These are phyloP conservation scores for Mimumesa dahlbomi DNA, from an alignment of 2,888 invertebrate species.

Conservation along the genomic window DNA sequence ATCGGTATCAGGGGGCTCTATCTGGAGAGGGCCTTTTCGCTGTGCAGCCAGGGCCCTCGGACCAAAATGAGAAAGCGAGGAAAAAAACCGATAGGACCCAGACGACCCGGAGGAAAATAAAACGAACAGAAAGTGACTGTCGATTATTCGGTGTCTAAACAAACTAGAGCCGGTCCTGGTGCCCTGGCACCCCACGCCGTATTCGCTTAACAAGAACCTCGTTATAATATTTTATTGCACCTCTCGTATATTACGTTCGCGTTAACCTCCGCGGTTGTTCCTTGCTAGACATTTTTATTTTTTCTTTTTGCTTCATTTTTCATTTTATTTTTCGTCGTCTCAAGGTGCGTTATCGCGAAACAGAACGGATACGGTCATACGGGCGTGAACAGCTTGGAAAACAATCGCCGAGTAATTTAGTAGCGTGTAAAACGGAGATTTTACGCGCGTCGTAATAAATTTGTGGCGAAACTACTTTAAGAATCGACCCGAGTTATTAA, in stretches of 20 bases:
- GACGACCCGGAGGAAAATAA: conserved; percentile 47
- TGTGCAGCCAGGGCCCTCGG: conserved; percentile 35
- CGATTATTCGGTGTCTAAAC: conserved; percentile 80
- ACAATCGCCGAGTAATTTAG: conserved; percentile 6
- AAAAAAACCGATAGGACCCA: conserved; percentile 41
- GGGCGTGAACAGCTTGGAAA: conserved; percentile 6
- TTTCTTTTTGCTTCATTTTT: too few species aligned
- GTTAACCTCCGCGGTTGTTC: conserved; percentile 4
- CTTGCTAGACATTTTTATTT: not conserved
- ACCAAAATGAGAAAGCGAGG: conserved; percentile 42
- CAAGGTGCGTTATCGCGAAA: conserved; percentile 20
- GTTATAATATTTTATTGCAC: conserved; percentile 79
- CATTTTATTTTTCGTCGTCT: not conserved
- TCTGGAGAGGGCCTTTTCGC: conserved; percentile 44
- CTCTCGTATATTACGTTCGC: conserved; percentile 32
- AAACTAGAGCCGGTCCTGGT: conserved; percentile 74
- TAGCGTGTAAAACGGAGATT: not conserved
- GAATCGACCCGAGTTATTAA: too few species aligned
- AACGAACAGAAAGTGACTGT: conserved; percentile 70
- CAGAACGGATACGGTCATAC: conserved; percentile 22
- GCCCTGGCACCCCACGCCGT: conserved; percentile 55
- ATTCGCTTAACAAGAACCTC: conserved; percentile 78
- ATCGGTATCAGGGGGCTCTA: conserved; percentile 56
- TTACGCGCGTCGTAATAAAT: not conserved
- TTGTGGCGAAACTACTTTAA: too few species aligned